Conservation (phyloP, 2,113 vertebrate species). For the Crypturellus undulatus region DNA sequence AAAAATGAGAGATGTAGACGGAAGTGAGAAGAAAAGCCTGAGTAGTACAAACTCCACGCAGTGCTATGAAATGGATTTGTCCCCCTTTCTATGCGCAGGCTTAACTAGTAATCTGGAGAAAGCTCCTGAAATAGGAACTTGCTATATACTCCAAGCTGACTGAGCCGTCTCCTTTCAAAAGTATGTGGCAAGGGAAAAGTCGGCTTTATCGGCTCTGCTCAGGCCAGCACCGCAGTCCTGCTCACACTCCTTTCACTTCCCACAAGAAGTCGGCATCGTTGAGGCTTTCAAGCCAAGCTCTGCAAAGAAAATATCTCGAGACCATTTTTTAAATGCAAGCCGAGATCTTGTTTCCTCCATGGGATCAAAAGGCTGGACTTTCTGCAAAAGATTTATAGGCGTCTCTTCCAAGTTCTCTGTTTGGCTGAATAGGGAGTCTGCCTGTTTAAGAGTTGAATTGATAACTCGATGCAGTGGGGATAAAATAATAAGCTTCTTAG, state of each 20-base stretch:
- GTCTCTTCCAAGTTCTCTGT: constrained; percentile 10
- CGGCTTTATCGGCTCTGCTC: background rate
- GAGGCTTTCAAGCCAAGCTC: background rate
- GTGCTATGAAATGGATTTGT: background rate
- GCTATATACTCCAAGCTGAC: background rate
- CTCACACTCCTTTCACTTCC: background rate
- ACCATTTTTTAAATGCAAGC: background rate
- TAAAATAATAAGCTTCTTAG: constrained; percentile 1
- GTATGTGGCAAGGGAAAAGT: background rate
- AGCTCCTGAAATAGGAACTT: background rate
- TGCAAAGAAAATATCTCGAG: constrained; percentile 14
- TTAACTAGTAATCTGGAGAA: constrained; percentile 24
- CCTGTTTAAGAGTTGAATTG: background rate
- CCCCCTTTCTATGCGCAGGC: background rate
- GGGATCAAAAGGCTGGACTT: constrained; percentile 16
- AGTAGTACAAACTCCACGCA: background rate
- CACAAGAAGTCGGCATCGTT: background rate
- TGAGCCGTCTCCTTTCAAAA: constrained; percentile 20
- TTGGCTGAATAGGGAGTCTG: constrained; percentile 15
- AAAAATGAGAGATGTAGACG: background rate
- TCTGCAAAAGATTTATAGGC: background rate
- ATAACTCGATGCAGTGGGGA: constrained; percentile 1
- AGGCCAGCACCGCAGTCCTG: background rate
- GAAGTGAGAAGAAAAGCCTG: background rate
- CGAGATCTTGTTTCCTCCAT: constrained; percentile 8